phyloP scores from a whole-genome alignment of 30 jellyfish, hydroid and myxozoan genomes.

The Catostylus mosaicus region DNA sequence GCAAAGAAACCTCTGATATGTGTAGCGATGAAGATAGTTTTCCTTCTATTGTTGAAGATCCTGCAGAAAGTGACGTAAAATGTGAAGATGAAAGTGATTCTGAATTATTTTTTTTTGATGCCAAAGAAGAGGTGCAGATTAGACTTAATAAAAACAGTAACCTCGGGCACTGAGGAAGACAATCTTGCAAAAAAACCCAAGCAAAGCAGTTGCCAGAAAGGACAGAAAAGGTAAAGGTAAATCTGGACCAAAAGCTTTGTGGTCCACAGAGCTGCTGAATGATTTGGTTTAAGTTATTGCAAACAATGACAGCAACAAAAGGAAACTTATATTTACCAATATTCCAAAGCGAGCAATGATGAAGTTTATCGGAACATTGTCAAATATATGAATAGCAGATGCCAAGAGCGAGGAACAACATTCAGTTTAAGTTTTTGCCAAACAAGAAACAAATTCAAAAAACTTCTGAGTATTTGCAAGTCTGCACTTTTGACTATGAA shows the following conservation, averaged over 20 bases:
- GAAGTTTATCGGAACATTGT: slow-evolving; percentile 49
- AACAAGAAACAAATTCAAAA: slow-evolving; percentile 54
- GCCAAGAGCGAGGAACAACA: slow-evolving; percentile 56
- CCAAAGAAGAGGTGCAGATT: no score
- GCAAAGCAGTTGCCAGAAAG: no score
- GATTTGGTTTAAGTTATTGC: slow-evolving; percentile 57
- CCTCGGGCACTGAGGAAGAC: no score
- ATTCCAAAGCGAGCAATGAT: slow-evolving; percentile 53
- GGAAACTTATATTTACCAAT: slow-evolving; percentile 57
- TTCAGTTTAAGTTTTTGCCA: slow-evolving; percentile 38
- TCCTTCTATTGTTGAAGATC: no score
- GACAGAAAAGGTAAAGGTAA: no score
- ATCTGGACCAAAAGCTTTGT: slow-evolving; percentile 55
- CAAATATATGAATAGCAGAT: slow-evolving; percentile 62
- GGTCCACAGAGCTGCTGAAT: slow-evolving; percentile 64
- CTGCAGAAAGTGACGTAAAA: no score
- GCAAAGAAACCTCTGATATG: no score
- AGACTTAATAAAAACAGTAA: no score
- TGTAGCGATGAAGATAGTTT: no score
- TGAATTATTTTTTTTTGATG: no score
- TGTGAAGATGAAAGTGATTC: no score
- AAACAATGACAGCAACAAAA: slow-evolving; percentile 62
- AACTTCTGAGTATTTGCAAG: slow-evolving; percentile 62
- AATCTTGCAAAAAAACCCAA: no score
- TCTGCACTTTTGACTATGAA: slow-evolving; percentile 52